These are phyloP conservation scores for Penaeus chinensis DNA, from an alignment of 1,140 invertebrate genomes.

Conservation along the genomic window DNA sequence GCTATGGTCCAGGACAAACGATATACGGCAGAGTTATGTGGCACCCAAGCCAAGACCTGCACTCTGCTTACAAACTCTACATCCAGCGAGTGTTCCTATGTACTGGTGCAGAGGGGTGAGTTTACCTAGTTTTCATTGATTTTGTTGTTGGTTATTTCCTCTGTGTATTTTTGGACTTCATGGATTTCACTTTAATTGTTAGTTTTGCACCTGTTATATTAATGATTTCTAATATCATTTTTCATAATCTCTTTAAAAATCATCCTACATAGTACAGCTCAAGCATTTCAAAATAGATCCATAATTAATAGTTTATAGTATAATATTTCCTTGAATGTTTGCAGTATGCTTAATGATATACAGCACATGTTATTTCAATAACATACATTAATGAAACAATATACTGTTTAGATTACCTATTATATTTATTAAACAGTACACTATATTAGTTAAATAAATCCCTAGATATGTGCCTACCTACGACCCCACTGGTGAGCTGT, in stretches of 20 bases:
- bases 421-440: not conserved
- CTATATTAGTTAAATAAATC: not conserved
- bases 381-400: not conserved
- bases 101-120: conserved; percentile 68
- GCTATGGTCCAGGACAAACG: conserved; percentile 67
- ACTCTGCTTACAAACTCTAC: conserved; percentile 68
- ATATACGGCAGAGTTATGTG: conserved; percentile 71
- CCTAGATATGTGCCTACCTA: conserved; percentile 69
- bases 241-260: too few relatives aligned
- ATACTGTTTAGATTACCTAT: too few relatives aligned
- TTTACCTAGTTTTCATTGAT: not conserved
- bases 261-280: too few relatives aligned
- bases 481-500: conserved; percentile 70
- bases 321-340: too few relatives aligned
- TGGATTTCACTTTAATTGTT: too few relatives aligned
- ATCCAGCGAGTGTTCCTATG: conserved; percentile 71
- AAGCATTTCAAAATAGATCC: too few relatives aligned
- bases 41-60: conserved; percentile 70
- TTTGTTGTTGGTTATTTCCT: not conserved
- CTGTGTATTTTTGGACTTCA: too few relatives aligned
- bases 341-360: too few relatives aligned
- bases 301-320: too few relatives aligned
- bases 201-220: too few relatives aligned
- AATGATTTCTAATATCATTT: too few relatives aligned
- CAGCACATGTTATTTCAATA: not conserved